A percentile compares a stretch with the other conserved stretches of the same genome.
Evolutionary conservation across 2,113 vertebrate genomes (phyloP).

Genomic region (Pseudopipra pipra): DNA sequence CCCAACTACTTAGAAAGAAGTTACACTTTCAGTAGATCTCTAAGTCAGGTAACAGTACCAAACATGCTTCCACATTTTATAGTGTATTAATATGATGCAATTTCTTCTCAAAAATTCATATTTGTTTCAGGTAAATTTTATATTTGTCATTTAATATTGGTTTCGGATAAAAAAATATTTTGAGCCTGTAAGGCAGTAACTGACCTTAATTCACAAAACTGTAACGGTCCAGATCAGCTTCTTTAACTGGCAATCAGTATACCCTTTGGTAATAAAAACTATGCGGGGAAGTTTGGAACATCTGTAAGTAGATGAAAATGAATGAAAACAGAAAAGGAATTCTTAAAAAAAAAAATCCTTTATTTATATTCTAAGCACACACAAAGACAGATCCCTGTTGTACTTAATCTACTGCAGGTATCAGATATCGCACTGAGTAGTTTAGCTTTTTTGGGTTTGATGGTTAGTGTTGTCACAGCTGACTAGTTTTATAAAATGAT

Average conservation of each 20-base stretch:
- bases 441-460: background rate
- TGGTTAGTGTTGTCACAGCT: background rate
- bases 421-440: background rate
- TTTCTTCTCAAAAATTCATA: background rate
- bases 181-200: background rate
- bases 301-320: background rate
- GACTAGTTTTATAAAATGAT: constrained; percentile 28
- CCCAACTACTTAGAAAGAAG: background rate
- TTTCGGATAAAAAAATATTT: background rate
- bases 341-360: background rate
- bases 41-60: background rate
- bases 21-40: background rate
- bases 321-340: background rate
- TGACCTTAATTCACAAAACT: background rate
- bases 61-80: background rate
- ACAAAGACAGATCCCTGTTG: background rate
- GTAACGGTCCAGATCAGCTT: background rate
- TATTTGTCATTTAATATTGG: background rate
- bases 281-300: background rate
- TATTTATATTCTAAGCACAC: background rate
- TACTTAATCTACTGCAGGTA: background rate
- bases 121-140: background rate
- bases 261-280: background rate
- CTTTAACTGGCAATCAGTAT: background rate
- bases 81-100: background rate